These are phyloP conservation scores for Podabrus alpinus DNA, from an alignment of 2,888 invertebrate species.

Conservation along the genomic window DNA sequence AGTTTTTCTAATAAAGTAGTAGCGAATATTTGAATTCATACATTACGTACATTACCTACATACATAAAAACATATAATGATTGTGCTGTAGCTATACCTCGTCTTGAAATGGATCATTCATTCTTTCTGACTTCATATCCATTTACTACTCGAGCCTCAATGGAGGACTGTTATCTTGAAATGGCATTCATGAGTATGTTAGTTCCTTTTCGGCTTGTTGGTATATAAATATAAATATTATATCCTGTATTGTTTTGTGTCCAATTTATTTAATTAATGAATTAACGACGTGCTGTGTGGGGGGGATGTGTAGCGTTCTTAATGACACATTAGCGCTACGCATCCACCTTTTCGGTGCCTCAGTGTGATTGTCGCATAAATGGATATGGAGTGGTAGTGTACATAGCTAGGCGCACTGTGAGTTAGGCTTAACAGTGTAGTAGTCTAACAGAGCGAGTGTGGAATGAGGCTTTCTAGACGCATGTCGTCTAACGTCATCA, in stretches of 20 bases:
- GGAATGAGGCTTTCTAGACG: slow-evolving; percentile 55
- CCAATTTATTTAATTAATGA: slow-evolving; percentile 14
- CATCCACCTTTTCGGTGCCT: slow-evolving; percentile 30
- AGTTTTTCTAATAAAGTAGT: slow-evolving; percentile 50
- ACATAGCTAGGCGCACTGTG: slow-evolving; percentile 48
- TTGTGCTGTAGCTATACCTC: slow-evolving; percentile 52
- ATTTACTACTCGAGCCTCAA: slow-evolving; percentile 40
- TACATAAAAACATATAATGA: slow-evolving; percentile 45
- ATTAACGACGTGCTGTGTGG: slow-evolving; percentile 30
- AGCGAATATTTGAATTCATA: not conserved
- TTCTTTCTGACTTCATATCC: slow-evolving; percentile 50
- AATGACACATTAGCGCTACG: slow-evolving; percentile 9
- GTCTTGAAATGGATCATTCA: slow-evolving; percentile 46
- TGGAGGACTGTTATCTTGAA: slow-evolving; percentile 31
- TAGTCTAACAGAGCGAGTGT: slow-evolving; percentile 53
- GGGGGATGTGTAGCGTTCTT: slow-evolving; percentile 22
- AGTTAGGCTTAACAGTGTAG: slow-evolving; percentile 46
- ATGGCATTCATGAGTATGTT: slow-evolving; percentile 31
- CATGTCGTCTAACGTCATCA: slow-evolving; percentile 60
- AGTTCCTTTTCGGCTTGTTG: slow-evolving; percentile 30
- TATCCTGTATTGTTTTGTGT: slow-evolving; percentile 31
- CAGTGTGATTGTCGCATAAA: slow-evolving; percentile 41
- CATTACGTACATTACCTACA: not conserved
- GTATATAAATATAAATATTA: slow-evolving; percentile 10
- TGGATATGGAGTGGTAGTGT: slow-evolving; percentile 51